Percentiles rank a stretch among this genome's conserved stretches.
phyloP scores from a whole-genome alignment of 2,888 invertebrate species.

The Stenotaenia linearis region DNA sequence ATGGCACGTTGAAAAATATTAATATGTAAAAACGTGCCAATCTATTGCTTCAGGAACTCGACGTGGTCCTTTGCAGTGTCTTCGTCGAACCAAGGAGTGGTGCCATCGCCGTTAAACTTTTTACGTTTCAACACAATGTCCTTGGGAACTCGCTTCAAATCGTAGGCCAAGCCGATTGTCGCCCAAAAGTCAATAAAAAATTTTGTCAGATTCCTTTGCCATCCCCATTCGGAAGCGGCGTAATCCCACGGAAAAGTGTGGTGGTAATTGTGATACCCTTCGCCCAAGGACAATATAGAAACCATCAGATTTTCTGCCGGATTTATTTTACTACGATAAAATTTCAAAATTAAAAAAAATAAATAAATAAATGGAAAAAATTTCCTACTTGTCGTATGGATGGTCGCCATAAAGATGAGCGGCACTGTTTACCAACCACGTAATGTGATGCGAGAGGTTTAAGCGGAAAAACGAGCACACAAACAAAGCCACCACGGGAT shows the following conservation, averaged over 20 bases:
- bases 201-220: conserved; percentile 64
- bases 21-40: too few relatives aligned
- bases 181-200: conserved; percentile 74
- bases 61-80: neutral
- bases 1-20: too few relatives aligned
- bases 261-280: conserved; percentile 93
- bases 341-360: neutral
- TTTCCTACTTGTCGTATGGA: conserved; percentile 48
- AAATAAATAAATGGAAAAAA: too few relatives aligned
- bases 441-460: conserved; percentile 47
- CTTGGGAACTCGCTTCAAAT: conserved; percentile 66
- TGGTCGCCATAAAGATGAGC: conserved; percentile 50
- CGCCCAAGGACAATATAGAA: conserved; percentile 61
- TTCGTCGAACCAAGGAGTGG: neutral
- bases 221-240: conserved; percentile 78
- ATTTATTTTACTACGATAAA: conserved; percentile 38
- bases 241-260: conserved; percentile 92
- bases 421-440: conserved; percentile 51
- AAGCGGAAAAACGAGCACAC: conserved; percentile 48
- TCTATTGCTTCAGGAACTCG: too few relatives aligned
- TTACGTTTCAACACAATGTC: conserved; percentile 66
- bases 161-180: conserved; percentile 78
- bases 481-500: conserved; percentile 46
- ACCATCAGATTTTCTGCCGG: conserved; percentile 41
- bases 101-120: conserved; percentile 66